A percentile compares a stretch with the other conserved stretches of the same genome.
These are phyloP conservation scores for Aegotheles bennettii DNA, from an alignment of 2,113 vertebrate genomes.

Conservation along the genomic window DNA sequence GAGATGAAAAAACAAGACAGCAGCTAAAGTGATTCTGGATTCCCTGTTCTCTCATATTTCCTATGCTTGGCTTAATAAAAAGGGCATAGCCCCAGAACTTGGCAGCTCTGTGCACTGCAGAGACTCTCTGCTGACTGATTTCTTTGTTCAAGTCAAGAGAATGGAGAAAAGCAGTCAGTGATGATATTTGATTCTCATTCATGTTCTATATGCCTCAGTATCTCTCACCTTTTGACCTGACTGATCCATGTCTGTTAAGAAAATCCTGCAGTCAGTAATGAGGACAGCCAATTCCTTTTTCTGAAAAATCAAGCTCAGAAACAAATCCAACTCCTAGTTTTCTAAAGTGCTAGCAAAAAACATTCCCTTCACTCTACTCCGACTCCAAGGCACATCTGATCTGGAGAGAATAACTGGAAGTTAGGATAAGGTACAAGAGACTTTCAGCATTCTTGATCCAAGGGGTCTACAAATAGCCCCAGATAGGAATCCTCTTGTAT, in stretches of 20 bases:
- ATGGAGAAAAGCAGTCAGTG: neutral
- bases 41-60: neutral
- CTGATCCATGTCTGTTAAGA: neutral
- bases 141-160: neutral
- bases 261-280: constrained; percentile 8
- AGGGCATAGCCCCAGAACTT: neutral
- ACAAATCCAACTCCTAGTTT: neutral
- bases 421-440: neutral
- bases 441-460: neutral
- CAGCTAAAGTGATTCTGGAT: neutral
- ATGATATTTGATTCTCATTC: neutral
- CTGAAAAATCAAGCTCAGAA: constrained; percentile 29
- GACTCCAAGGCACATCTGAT: neutral
- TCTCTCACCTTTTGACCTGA: constrained; percentile 5
- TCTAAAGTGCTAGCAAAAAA: neutral
- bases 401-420: neutral
- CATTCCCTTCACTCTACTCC: neutral
- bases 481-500: neutral
- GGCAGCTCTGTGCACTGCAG: neutral
- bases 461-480: neutral
- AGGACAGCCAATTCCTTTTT: neutral
- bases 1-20: neutral
- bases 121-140: neutral
- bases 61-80: neutral
- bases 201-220: neutral